Evolutionary conservation across 2,888 invertebrate genomes (phyloP).

Genomic region (Acanthosepion lycidas): DNA sequence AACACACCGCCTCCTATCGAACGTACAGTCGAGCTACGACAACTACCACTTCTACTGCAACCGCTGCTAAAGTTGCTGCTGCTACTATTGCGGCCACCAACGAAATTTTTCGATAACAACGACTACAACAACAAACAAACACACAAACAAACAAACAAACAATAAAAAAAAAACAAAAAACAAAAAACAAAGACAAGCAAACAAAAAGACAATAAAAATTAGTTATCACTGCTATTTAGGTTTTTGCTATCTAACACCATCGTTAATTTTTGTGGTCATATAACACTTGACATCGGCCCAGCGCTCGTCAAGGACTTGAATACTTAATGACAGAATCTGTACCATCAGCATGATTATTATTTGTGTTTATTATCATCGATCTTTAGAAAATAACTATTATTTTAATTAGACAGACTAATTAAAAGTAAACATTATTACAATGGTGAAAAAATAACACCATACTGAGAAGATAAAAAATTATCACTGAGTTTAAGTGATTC

Average conservation of each 20-base stretch:
- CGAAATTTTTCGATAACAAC: neutral
- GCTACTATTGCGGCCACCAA: slow-evolving; percentile 23
- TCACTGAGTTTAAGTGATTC: neutral
- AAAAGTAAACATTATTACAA: neutral
- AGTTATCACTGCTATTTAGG: neutral
- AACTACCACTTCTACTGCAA: slow-evolving; percentile 40
- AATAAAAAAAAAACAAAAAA: neutral
- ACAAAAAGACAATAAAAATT: neutral
- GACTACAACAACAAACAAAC: neutral
- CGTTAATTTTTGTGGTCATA: neutral
- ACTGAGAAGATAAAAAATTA: neutral
- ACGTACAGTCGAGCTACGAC: neutral
- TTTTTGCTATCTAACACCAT: neutral
- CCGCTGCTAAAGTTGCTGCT: slow-evolving; percentile 46
- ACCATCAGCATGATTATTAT: neutral
- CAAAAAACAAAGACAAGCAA: neutral
- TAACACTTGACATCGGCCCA: neutral
- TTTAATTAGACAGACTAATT: neutral
- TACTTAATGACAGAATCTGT: neutral
- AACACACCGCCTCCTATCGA: neutral
- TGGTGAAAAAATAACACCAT: neutral
- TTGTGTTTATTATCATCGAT: neutral
- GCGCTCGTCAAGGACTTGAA: neutral
- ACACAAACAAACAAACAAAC: neutral
- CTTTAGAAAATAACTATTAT: neutral